Conservation (phyloP, 2,797 vertebrate species). For the Sebastolobus alascanus region DNA sequence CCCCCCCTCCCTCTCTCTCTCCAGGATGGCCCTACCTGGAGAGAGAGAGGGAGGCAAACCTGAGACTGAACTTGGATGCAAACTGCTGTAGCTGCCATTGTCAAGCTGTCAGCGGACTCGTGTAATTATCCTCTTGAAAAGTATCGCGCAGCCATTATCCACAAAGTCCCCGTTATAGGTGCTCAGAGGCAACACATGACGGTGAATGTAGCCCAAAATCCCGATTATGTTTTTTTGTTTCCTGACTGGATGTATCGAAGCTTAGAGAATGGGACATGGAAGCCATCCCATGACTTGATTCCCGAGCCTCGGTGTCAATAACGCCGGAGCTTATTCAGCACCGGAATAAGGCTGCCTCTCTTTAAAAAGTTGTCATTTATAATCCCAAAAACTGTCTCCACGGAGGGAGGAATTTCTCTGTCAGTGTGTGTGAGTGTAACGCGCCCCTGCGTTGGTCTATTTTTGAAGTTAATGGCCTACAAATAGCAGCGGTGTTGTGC, state of each 20-base stretch:
- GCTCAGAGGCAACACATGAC: conserved; percentile 72
- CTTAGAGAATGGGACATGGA: conserved; percentile 70
- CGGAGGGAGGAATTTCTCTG: conserved; percentile 16
- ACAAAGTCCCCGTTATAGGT: conserved; percentile 75
- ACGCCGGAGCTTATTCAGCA: conserved; percentile 64
- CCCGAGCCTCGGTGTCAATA: conserved; percentile 69
- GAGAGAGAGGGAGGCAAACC: conserved; percentile 55
- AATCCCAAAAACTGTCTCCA: conserved; percentile 67
- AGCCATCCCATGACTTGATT: conserved; percentile 61
- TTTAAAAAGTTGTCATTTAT: conserved; percentile 62
- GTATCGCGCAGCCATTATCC: conserved; percentile 75
- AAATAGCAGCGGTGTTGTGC: conserved; percentile 34
- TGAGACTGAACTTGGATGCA: conserved; percentile 80
- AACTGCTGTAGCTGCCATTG: conserved; percentile 78
- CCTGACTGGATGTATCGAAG: conserved; percentile 68
- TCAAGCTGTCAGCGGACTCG: conserved; percentile 80
- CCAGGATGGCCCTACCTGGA: conserved; percentile 61
- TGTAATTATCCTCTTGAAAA: conserved; percentile 84
- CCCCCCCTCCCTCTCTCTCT: conserved; percentile 24
- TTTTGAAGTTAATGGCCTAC: conserved; percentile 26
- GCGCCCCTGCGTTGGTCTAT: conserved; percentile 15
- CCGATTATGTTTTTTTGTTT: conserved; percentile 76
- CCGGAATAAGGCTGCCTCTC: conserved; percentile 35
- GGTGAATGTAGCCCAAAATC: conserved; percentile 71
- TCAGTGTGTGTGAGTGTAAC: not conserved